Evolutionary conservation across 2,113 vertebrate species (phyloP).

Genomic region (Lampris megalopsis): DNA sequence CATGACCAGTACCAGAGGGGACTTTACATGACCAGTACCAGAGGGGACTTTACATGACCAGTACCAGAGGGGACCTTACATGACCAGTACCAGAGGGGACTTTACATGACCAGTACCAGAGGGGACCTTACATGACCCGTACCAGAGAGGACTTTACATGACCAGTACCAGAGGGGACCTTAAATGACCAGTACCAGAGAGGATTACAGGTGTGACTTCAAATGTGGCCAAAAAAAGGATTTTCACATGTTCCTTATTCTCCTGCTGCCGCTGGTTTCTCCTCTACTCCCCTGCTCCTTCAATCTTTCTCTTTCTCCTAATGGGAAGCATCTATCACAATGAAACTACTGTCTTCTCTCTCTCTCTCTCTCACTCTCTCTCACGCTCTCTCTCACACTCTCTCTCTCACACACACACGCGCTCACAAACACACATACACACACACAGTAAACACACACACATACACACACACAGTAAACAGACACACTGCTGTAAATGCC

Average conservation of each 20-base stretch:
- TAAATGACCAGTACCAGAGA: slow-evolving; percentile 12
- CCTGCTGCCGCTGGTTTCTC: neutral
- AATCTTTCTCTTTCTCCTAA: slow-evolving; percentile 39
- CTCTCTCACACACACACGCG: too few relatives aligned
- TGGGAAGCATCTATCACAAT: slow-evolving; percentile 63
- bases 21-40: too few relatives aligned
- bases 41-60: too few relatives aligned
- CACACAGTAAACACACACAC: slow-evolving; percentile 2
- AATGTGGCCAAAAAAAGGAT: neutral
- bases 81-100: too few relatives aligned
- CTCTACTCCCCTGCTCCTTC: slow-evolving; percentile 6
- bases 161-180: too few relatives aligned
- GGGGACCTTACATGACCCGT: too few relatives aligned
- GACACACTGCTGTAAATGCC: slow-evolving; percentile 24
- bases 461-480: neutral
- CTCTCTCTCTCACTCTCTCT: neutral
- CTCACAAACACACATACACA: neutral
- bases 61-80: too few relatives aligned
- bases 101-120: too few relatives aligned
- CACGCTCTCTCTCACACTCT: too few relatives aligned
- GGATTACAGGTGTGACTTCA: slow-evolving; percentile 4
- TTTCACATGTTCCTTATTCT: neutral
- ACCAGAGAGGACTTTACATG: too few relatives aligned
- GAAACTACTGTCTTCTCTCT: slow-evolving; percentile 1
- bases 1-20: too few relatives aligned